Base-by-base conservation (phyloP, 2,888 invertebrate species). In the Eupithecia centaureata region DNA sequence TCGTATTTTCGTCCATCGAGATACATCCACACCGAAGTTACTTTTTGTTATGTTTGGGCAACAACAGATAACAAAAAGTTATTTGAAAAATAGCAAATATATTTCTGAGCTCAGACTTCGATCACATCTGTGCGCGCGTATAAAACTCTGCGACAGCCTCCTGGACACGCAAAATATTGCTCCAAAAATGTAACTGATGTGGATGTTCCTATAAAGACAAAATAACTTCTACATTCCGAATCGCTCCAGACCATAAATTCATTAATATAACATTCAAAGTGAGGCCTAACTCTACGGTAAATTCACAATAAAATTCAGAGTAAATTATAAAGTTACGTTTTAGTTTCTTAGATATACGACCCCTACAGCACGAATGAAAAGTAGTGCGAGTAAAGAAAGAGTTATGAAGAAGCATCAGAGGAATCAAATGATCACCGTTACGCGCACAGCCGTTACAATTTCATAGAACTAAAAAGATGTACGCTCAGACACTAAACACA, bases 161-260 rank as follows among this genome's bases (percentile, higher is more conserved):
- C 32, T n/a, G n/a, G n/a, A n/a, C n/a, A n/a, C n/a, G n/a, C n/a
- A n/a, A n/a, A n/a, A n/a, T n/a, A n/a, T n/a, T n/a, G n/a, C n/a
- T n/a, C n/a, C n/a, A n/a, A n/a, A n/a, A n/a, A n/a, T n/a, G n/a
- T n/a, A n/a, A n/a, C n/a, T 42, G 42, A n/a, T 42, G 42, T 42
- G 42, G 18, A 42, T n/a, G 42, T 18, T 42, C 22, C 10, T 51
- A 12, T 28, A n/a, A n/a, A 35, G 72, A 72, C 66, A 74, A 73
- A 51, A 27, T 56, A 75, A 73, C 77, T 73, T 72, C 72, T 76
- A 74, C 71, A 65, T 69, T 66, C 33, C 47, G 61, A 72, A 33
- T 64, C 73, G 73, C 70, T 68, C 71, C 72, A 76, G 76, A 77
- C 77, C 61, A 70, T 70, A 72, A 73, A 75, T 76, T 71, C 70